Evolutionary conservation across 1,140 invertebrate genomes (phyloP).

Genomic region (fruit fly (Drosophila melanogaster)): Release_6_plus_ISO1_MT NT_033779.5:17837001-17837500

Average conservation of each 20-base stretch:
- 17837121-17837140: conserved; percentile 24
- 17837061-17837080: conserved; percentile 42
- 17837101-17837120: conserved; percentile 26
- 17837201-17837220: conserved; percentile 4
- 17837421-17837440: conserved; percentile 28
- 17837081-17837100: conserved; percentile 6
- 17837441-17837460: conserved; percentile 48
- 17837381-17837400: conserved; percentile 28
- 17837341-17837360: conserved; percentile 78
- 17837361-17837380: conserved; percentile 37
- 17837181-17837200: conserved; percentile 30
- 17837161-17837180: conserved; percentile 67
- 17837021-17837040: conserved; percentile 50
- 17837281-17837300: conserved; percentile 49
- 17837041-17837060: conserved; percentile 58
- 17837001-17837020: conserved; percentile 80
- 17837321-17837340: conserved; percentile 83
- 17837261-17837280: conserved; percentile 22
- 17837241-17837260: conserved; percentile 27
- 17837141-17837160: conserved; percentile 59
- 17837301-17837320: conserved; percentile 76
- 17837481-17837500: conserved; percentile 80
- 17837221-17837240: neutral
- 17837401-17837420: conserved; percentile 25
- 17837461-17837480: conserved; percentile 78